Percentiles rank a stretch among this genome's conserved stretches.
These are phyloP conservation scores for Sminthurinus signatus DNA, from an alignment of 1,140 invertebrate genomes.

Conservation along the genomic window DNA sequence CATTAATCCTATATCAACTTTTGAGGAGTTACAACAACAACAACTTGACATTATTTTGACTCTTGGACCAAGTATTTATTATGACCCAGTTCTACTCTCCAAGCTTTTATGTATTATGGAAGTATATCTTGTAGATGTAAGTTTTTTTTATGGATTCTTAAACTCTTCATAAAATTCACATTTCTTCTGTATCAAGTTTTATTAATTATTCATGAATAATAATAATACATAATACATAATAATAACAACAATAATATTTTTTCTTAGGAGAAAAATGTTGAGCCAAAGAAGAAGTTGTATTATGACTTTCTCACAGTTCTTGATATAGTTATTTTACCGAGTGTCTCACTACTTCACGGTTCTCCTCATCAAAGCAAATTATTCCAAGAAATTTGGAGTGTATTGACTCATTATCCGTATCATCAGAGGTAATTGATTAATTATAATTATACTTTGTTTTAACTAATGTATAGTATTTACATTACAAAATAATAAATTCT, in stretches of 20 bases:
- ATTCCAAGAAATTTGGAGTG: slow-evolving; percentile 90
- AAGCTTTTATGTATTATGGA: slow-evolving; percentile 67
- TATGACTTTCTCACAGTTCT: slow-evolving; percentile 77
- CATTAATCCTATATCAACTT: slow-evolving; percentile 50
- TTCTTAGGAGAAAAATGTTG: background rate
- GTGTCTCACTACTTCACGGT: too few relatives aligned
- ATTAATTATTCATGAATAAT: background rate
- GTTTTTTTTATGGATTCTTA: too few relatives aligned
- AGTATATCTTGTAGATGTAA: slow-evolving; percentile 49
- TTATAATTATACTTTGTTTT: background rate
- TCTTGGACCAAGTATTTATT: slow-evolving; percentile 79
- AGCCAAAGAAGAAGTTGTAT: slow-evolving; percentile 49
- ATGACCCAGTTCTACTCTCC: slow-evolving; percentile 81
- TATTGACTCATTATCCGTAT: slow-evolving; percentile 88
- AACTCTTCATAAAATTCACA: too few relatives aligned
- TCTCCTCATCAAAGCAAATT: too few relatives aligned
- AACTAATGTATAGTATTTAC: too few relatives aligned
- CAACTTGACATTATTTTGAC: slow-evolving; percentile 78
- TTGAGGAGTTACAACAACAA: slow-evolving; percentile 65
- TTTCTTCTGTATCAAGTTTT: too few relatives aligned
- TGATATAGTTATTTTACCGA: slow-evolving; percentile 80
- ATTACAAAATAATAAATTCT: too few relatives aligned
- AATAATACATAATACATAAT: background rate
- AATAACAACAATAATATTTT: background rate
- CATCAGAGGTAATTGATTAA: slow-evolving; percentile 73